Base-by-base conservation (phyloP, 2,113 vertebrate species). In the Rhinolophus ferrumequinum region DNA sequence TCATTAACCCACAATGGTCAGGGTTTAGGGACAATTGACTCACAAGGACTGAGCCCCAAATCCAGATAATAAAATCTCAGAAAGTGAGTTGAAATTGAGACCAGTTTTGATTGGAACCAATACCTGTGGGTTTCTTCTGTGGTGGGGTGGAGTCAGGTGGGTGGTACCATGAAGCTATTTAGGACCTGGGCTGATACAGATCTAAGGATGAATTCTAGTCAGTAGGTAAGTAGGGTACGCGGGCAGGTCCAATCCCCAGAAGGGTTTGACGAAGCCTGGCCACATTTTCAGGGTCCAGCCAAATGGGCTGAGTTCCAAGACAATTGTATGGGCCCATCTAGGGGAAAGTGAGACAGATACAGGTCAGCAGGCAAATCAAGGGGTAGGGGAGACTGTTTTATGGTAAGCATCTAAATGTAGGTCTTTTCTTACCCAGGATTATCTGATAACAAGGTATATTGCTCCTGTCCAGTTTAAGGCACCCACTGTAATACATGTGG, bases 51-150 rank as follows among this genome's bases (percentile, higher is more conserved):
- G 56, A 95, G 21, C 44, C 84, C 69, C 80, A 85, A 91, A 80
- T 73, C 26, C 76, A 92, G 66, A 80, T 88, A 88, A 62, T 62
- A 92, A 80, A 81, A 64, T 88, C 33, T 92, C 70, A 84, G 35
- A 69, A 93, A 75, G 41, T 52, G 60, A 75, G 66, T 47, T 97
- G 90, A 95, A 97, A 85, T 69, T 97, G 87, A 96, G 50, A 95
- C 79, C 21, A 28, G 38, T 87, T 47, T 87, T 44, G 50, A 50
- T 84, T 73, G 54, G 62, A 52, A 72, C 47, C 81, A 73, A 75
- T 28, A 66, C 70, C 64, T 81, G 22, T 72, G 33, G 8, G 18
- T 83, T 92, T 88, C 64, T 90, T 88, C 66, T 44, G 9, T 70
- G 82, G 60, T 54, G 44, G 66, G 56, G 5, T 81, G 24, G 30